phyloP scores from a whole-genome alignment of 2,113 vertebrate genomes.

The Rhea pennata region DNA sequence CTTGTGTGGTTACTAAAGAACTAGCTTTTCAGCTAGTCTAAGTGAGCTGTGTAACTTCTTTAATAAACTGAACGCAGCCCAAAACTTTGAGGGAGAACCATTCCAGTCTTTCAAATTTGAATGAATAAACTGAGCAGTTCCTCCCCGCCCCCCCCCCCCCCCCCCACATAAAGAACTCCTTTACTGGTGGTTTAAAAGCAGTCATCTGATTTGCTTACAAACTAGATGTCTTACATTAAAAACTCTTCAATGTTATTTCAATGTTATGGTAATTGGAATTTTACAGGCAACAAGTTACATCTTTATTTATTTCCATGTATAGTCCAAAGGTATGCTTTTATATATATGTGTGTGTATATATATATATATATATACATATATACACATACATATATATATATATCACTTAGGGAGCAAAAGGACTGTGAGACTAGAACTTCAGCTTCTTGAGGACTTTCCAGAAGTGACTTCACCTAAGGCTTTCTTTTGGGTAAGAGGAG shows the following conservation, averaged over 20 bases:
- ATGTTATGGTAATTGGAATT: background rate
- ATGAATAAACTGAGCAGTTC: background rate
- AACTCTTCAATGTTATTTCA: background rate
- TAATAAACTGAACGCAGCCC: background rate
- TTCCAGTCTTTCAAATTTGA: background rate
- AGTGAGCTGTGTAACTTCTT: background rate
- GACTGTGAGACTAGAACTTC: background rate
- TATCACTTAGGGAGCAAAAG: background rate
- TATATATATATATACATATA: no score
- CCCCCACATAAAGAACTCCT: background rate
- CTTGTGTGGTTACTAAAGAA: background rate
- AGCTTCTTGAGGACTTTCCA: background rate
- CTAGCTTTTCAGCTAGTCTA: background rate
- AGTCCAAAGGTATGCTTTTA: background rate
- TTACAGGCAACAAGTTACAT: background rate
- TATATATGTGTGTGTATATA: no score
- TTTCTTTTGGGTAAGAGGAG: background rate
- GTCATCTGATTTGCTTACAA: background rate
- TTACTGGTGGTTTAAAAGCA: background rate
- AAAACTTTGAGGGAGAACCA: background rate
- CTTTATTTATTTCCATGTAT: background rate
- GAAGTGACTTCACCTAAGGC: background rate
- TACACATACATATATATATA: no score
- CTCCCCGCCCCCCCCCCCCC: background rate
- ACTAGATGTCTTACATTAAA: background rate